A percentile compares a stretch with the other conserved stretches of the same genome.
phyloP scores from a whole-genome alignment of 2,113 vertebrate genomes.

The Heterochromis multidens region DNA sequence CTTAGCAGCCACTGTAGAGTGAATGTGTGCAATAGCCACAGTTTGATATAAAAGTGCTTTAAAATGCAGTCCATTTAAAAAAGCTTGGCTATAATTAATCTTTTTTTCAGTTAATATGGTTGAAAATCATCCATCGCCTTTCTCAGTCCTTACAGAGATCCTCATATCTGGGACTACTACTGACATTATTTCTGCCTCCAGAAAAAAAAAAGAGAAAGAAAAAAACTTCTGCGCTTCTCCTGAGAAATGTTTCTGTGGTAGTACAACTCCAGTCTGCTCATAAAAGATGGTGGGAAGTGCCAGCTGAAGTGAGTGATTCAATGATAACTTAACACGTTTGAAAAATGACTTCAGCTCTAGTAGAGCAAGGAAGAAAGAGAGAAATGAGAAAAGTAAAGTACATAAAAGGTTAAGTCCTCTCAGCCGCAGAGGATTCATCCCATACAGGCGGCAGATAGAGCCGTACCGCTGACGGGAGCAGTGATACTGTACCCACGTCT shows the following conservation, averaged over 20 bases:
- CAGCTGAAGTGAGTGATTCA: background rate
- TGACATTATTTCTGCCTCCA: background rate
- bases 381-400: background rate
- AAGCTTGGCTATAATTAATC: background rate
- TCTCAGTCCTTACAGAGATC: background rate
- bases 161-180: background rate
- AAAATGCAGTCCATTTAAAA: background rate
- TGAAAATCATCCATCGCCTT: background rate
- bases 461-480: background rate
- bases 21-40: background rate
- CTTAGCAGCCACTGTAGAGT: background rate
- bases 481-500: background rate
- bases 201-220: background rate
- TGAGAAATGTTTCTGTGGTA: background rate
- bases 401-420: slow-evolving; percentile 1
- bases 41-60: background rate
- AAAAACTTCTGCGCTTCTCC: background rate
- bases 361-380: background rate
- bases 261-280: slow-evolving; percentile 17
- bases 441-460: slow-evolving; percentile 12
- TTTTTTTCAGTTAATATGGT: background rate
- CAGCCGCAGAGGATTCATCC: slow-evolving; percentile 14
- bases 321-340: background rate
- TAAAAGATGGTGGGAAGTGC: slow-evolving; percentile 11
- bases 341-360: background rate